Evolutionary conservation across 2,888 invertebrate genomes (phyloP).

Genomic region (Argynnis bischoffii): DNA sequence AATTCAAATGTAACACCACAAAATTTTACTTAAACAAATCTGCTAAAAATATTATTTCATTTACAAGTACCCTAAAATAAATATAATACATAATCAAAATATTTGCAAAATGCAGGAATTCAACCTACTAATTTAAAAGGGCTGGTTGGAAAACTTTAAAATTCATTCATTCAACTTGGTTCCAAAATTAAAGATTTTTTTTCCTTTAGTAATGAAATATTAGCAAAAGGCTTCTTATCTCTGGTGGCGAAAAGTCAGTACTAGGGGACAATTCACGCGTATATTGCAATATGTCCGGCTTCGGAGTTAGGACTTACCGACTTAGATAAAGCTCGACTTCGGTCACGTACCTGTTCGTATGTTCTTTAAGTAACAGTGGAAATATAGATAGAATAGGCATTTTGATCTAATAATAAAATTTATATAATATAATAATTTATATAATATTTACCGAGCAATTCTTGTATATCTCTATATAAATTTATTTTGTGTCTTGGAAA

Average conservation of each 20-base stretch:
- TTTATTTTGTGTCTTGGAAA: too few species aligned
- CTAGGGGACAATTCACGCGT: slow-evolving; percentile 83
- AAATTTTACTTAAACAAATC: too few species aligned
- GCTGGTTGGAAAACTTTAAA: background rate
- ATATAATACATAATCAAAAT: too few species aligned
- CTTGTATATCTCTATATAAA: too few species aligned
- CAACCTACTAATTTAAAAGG: background rate
- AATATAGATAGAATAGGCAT: background rate
- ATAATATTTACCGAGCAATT: too few species aligned
- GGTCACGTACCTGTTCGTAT: slow-evolving; percentile 48
- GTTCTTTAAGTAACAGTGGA: background rate
- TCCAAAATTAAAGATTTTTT: background rate
- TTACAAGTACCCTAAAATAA: too few species aligned
- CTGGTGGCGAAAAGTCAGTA: slow-evolving; percentile 51
- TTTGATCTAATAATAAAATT: background rate
- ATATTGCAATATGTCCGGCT: slow-evolving; percentile 37
- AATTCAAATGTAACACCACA: too few species aligned
- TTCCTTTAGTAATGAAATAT: background rate
- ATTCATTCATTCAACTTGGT: background rate
- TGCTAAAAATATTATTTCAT: too few species aligned
- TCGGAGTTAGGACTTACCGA: slow-evolving; percentile 28
- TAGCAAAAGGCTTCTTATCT: slow-evolving; percentile 18
- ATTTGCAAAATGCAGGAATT: too few species aligned
- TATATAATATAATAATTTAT: too few species aligned
- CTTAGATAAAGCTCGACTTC: slow-evolving; percentile 26